Conservation (phyloP, 2,113 vertebrate genomes). For the Verasper variegatus region DNA sequence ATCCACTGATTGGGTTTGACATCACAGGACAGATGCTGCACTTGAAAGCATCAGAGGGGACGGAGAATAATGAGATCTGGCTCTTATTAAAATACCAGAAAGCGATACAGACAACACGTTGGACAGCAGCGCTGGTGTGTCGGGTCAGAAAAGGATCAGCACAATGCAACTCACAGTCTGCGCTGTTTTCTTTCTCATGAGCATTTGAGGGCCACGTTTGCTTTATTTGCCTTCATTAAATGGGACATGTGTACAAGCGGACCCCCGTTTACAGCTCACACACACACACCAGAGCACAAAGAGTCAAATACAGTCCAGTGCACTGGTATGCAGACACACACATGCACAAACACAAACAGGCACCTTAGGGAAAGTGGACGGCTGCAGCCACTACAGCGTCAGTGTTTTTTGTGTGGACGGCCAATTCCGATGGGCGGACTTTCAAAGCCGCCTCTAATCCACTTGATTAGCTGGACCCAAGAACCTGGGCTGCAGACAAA, state of each 20-base stretch:
- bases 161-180: neutral
- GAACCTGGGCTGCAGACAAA: constrained; percentile 78
- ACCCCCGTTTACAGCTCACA: constrained; percentile 19
- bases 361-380: constrained; percentile 53
- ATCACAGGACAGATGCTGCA: constrained; percentile 44
- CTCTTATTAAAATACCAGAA: constrained; percentile 49
- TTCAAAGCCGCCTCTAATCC: constrained; percentile 82
- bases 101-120: constrained; percentile 33
- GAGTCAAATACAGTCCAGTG: constrained; percentile 47
- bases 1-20: constrained; percentile 37
- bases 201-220: constrained; percentile 4
- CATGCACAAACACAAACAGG: constrained; percentile 49
- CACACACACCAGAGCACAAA: constrained; percentile 42
- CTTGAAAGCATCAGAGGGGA: constrained; percentile 35
- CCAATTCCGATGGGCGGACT: constrained; percentile 70
- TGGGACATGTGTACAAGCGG: constrained; percentile 12
- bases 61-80: constrained; percentile 47
- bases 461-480: constrained; percentile 82
- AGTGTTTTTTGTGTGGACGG: constrained; percentile 76
- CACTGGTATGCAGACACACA: constrained; percentile 61
- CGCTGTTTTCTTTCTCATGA: neutral
- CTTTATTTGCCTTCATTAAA: constrained; percentile 24
- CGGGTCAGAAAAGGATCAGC: constrained; percentile 14
- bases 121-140: neutral
- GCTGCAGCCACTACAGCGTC: constrained; percentile 55